phyloP scores from a whole-genome alignment of 2,113 vertebrate genomes.

The Sakesphorus luctuosus region DNA sequence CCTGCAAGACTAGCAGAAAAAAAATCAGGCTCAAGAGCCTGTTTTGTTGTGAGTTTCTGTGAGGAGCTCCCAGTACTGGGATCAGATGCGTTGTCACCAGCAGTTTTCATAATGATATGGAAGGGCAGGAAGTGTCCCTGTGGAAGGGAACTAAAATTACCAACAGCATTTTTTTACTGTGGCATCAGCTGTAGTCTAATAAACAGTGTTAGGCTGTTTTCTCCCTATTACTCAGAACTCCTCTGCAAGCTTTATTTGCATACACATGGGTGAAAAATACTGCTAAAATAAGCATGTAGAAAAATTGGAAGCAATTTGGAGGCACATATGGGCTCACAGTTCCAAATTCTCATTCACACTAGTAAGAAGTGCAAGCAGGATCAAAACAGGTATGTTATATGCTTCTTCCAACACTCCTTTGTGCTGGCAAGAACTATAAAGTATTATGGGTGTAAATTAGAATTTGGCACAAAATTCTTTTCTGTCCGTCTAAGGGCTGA shows the following conservation, averaged over 20 bases:
- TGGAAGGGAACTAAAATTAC: constrained; percentile 41
- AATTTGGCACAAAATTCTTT: not conserved
- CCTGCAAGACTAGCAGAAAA: not conserved
- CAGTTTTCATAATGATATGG: constrained; percentile 20
- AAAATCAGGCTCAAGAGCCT: not conserved
- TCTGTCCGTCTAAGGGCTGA: not conserved
- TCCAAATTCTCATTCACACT: constrained; percentile 24
- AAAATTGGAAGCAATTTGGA: constrained; percentile 44
- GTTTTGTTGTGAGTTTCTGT: not conserved
- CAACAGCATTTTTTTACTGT: constrained; percentile 38
- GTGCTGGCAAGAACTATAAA: not conserved
- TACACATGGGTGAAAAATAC: constrained; percentile 48
- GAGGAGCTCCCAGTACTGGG: not conserved
- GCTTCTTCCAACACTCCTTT: not conserved
- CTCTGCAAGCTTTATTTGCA: constrained; percentile 58
- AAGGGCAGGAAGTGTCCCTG: constrained; percentile 39
- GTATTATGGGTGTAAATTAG: not conserved
- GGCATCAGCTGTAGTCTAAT: constrained; percentile 54
- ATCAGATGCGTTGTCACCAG: not conserved
- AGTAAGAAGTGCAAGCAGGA: constrained; percentile 7
- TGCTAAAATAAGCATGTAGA: constrained; percentile 46
- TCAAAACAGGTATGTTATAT: not conserved
- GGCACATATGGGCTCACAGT: not conserved
- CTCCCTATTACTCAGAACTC: constrained; percentile 63
- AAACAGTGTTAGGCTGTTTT: constrained; percentile 45